These are phyloP conservation scores for Plusia festucae DNA, from an alignment of 2,888 invertebrate species.

Conservation along the genomic window DNA sequence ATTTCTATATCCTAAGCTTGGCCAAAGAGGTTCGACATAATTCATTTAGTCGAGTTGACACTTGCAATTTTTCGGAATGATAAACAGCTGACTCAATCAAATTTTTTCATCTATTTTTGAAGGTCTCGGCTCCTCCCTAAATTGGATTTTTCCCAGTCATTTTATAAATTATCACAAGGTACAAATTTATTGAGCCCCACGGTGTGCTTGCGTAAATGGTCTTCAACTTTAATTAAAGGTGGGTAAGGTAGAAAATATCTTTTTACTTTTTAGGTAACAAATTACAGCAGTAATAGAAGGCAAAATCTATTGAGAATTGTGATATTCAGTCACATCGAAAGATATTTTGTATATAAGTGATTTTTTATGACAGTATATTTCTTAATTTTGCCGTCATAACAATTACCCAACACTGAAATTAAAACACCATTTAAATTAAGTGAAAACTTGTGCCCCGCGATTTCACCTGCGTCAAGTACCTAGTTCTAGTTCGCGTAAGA, in stretches of 20 bases:
- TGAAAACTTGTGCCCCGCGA: too few species aligned
- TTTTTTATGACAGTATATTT: too few species aligned
- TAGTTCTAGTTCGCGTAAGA: too few species aligned
- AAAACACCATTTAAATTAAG: too few species aligned
- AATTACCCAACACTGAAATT: too few species aligned
- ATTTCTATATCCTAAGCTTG: not conserved
- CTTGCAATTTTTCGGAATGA: constrained; percentile 46
- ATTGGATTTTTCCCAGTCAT: constrained; percentile 45
- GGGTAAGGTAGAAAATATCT: too few species aligned
- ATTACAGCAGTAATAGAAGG: not conserved
- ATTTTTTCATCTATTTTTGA: constrained; percentile 24
- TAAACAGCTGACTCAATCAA: constrained; percentile 42
- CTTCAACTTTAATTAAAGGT: not conserved
- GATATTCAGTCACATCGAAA: too few species aligned
- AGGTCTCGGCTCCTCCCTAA: constrained; percentile 26
- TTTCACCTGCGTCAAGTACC: too few species aligned
- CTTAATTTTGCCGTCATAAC: too few species aligned
- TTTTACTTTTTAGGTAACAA: not conserved
- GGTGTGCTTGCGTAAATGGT: not conserved
- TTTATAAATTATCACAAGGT: constrained; percentile 32
- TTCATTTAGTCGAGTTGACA: constrained; percentile 48
- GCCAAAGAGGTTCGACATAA: constrained; percentile 32
- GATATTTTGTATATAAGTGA: too few species aligned
- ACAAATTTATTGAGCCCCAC: constrained; percentile 21
- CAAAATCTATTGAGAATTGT: too few species aligned